Evolutionary conservation across 2,888 invertebrate species (phyloP), one percentile per base, ranked within the genome.

Genomic region (Dasypolia templi): DNA sequence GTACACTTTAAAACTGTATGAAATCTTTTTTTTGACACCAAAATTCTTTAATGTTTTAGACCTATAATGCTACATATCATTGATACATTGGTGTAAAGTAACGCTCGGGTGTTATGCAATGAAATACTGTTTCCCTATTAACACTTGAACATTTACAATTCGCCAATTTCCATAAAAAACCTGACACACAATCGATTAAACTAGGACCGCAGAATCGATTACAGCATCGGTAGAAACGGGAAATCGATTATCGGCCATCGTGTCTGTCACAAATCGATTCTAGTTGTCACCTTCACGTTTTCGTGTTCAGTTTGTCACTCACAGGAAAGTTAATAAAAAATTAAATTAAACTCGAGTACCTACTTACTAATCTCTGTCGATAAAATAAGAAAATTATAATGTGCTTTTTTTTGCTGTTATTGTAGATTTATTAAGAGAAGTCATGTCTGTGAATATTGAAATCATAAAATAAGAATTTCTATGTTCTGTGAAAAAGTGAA

Each of bases 251-350:
- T 92, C 89, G 90, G 84, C 85, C 86, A 86, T 90, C 95, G 93
- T 94, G 93, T 95, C 95, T 95, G 92, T 93, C 92, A 87, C 93
- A 91, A 96, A 96, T 96, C 94, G 93, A 96, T 96, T 95, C 90
- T 90, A 90, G 91, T 95, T 95, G 93, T 94, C 95, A 93, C 95
- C 93, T 95, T 94, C 92, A 92, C 93, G 91, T 89, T 74, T 62
- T 75, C 77, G 75, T 86, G 84, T 86, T 79, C 53, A 67, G 79
- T 82, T 82, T 80, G 78, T 83, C 79, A 83, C 77, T 86, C 72
- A 42, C 72, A 70, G 61, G 55, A 59, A 65, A 62, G 29, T 75
- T 76, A 79, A 83, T 85, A 75, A 75, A 73, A 74, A 56, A 26
- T 44, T 73, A 64, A 82, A 83, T 85, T 81, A 80, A 85, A 84